Evolutionary conservation across 1,140 invertebrate genomes (phyloP).

Genomic region (Whitmania pigra): DNA sequence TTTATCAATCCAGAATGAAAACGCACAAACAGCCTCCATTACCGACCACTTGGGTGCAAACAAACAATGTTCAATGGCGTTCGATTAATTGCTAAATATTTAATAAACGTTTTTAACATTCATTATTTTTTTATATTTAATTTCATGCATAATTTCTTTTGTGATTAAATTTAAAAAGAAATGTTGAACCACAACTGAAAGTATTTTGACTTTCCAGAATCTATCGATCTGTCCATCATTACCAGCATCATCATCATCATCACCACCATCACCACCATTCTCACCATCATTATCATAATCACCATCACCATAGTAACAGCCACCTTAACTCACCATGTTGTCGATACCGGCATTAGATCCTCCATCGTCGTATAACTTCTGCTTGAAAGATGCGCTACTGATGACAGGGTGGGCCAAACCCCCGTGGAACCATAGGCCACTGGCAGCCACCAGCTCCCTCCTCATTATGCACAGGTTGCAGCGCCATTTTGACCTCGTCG

Average conservation of each 20-base stretch:
- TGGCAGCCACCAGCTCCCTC: conserved; percentile 13
- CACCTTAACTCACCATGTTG: neutral
- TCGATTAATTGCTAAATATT: too few relatives aligned
- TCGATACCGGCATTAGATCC: neutral
- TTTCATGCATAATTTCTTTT: too few relatives aligned
- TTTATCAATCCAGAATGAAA: neutral
- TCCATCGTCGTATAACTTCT: conserved; percentile 13
- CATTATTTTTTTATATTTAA: too few relatives aligned
- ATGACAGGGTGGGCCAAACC: conserved; percentile 13
- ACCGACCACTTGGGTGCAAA: too few relatives aligned
- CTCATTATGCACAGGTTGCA: conserved; percentile 19
- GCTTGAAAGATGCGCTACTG: conserved; percentile 16
- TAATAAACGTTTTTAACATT: neutral
- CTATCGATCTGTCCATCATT: too few relatives aligned
- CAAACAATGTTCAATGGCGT: too few relatives aligned
- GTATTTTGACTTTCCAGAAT: too few relatives aligned
- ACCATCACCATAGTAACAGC: neutral
- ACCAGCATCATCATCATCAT: conserved; percentile 10
- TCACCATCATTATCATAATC: neutral
- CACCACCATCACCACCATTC: neutral
- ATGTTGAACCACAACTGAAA: too few relatives aligned
- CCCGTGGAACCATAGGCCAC: conserved; percentile 19
- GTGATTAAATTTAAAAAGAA: too few relatives aligned
- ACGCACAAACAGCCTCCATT: too few relatives aligned
- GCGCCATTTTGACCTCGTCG: conserved; percentile 15